Evolutionary conservation across 2,113 vertebrate genomes (phyloP), one percentile per base, ranked within the genome.

Genomic region (Prunella himalayana): DNA sequence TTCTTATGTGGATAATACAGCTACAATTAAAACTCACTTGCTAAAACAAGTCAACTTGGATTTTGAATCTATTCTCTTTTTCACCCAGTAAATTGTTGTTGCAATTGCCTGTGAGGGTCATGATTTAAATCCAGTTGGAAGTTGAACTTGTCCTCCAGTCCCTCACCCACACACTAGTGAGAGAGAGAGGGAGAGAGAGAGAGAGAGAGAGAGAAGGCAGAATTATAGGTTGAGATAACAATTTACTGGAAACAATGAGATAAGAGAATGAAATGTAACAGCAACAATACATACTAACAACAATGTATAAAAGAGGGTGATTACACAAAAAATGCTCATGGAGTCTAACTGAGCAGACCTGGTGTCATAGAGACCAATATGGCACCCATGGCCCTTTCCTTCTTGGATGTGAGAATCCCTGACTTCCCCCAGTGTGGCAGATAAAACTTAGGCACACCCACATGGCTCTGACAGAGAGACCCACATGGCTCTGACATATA

Each of bases 351-450:
- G 7, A 54, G 27, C 27, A 33, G 17, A 27, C 5, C 33, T 0
- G 0, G 7, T 7, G 25, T 7, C n/a, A 14, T 3, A 33, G 28
- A 50, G 35, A 82, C 16, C 19, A n/a, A 7, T 23, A 15, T 0
- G 1, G 28, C 11, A 27, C 4, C 1, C 44, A 28, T 0, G 1
- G 11, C 42, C 23, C 28, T 57, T 69, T 41, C 53, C 30, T 41
- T 49, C 64, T 14, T 28, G 23, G 35, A 23, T 4, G 5, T 59
- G 53, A 50, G 35, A 59, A 49, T n/a, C 35, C 35, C 44, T 41
- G 41, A 22, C n/a, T 49, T 49, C 11, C 11, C 23, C 5, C 11
- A 6, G n/a, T 11, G 7, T 7, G 15, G 28, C 28, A 49, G 18
- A 41, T 18, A 28, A 49, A 81, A 22, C 30, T 16, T 18, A n/a